Base-by-base conservation (phyloP, 2,113 vertebrate genomes). In the Perccottus glenii region DNA sequence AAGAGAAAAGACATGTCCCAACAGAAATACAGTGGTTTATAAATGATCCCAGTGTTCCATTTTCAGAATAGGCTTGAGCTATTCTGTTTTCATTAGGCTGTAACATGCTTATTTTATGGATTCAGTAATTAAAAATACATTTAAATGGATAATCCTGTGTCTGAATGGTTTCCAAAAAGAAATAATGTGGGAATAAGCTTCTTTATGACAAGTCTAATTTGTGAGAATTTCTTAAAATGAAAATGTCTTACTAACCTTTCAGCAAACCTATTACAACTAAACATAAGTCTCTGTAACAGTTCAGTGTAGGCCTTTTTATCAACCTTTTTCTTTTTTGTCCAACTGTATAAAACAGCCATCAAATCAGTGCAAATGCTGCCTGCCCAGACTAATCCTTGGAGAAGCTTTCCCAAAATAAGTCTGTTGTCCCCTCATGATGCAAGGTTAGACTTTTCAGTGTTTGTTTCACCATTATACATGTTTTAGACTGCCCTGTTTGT, bases 371-470 rank as follows among this genome's bases (percentile, higher is more conserved):
- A 52, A 73, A 57, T 12, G n/a, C 64, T 57, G 61, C 47, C 40
- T 0, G 44, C 9, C n/a, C 2, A 42, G 38, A 73, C 70, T 83
- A 78, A 83, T 83, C 71, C 64, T 52, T 48, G 38, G 66, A 44
- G 71, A 62, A 77, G 76, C 77, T 75, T 72, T 78, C 50, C 77
- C 64, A 80, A 83, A 85, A 66, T 58, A 67, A 50, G 56, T 77
- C 64, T 5, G 56, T 49, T 11, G 46, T 53, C 32, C 12, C n/a
- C 51, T 48, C 60, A 53, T 68, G 32, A 14, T 2, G 11, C 27
- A 9, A 33, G 16, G 12, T 52, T 10, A 15, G 16, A 19, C 56
- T 48, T 33, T 46, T n/a, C n/a, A 7, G 48, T 40, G 36, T 8
- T 64, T 19, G 55, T 43, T n/a, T 44, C 5, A 16, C 36, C 19